Evolutionary conservation across 2,888 invertebrate species (phyloP).

Genomic region (Ashinkailepas kermadecensis): DNA sequence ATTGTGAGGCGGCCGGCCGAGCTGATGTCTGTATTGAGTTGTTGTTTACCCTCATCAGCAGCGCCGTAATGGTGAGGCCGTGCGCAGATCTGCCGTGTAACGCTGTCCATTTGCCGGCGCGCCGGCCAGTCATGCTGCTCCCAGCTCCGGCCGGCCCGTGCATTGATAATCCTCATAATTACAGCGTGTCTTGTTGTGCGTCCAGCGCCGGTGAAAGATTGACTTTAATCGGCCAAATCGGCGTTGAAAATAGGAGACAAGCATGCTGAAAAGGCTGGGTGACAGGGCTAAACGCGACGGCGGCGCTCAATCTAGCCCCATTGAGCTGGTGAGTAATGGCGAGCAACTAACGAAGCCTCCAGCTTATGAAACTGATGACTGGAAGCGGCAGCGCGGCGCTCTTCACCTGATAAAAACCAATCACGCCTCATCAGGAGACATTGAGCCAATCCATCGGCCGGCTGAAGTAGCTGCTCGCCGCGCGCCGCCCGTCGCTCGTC

Average conservation of each 20-base stretch:
- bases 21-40: constrained; percentile 16
- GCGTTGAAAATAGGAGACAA: constrained; percentile 18
- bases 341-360: background rate
- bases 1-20: background rate
- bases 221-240: constrained; percentile 21
- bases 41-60: background rate
- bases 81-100: background rate
- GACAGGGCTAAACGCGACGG: constrained; percentile 9
- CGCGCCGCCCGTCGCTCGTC: too few species aligned
- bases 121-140: too few species aligned
- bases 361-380: constrained; percentile 8
- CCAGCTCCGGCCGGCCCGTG: background rate
- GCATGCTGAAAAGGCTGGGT: constrained; percentile 6
- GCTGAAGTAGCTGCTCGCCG: too few species aligned
- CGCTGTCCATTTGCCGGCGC: background rate
- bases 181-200: background rate
- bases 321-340: background rate
- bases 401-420: constrained; percentile 4
- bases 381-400: background rate
- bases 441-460: constrained; percentile 7
- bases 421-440: background rate
- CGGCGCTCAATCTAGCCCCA: background rate
- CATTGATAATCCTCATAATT: constrained; percentile 14
- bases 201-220: background rate
- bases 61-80: background rate